These are phyloP conservation scores for Bombus difficillimus DNA, from an alignment of 1,140 invertebrate genomes.

Conservation along the genomic window DNA sequence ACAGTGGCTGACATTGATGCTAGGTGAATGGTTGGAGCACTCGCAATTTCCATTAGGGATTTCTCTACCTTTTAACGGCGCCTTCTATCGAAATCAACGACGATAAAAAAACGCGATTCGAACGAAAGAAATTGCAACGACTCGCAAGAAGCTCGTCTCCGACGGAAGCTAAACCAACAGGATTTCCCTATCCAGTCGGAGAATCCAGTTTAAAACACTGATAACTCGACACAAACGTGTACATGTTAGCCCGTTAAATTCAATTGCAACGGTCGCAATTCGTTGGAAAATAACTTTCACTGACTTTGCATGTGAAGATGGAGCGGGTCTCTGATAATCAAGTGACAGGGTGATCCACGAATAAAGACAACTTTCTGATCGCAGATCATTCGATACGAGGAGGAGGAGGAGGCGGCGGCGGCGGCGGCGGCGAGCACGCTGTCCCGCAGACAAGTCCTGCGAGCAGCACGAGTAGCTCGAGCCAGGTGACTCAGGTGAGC, in stretches of 20 bases:
- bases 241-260: not conserved
- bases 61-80: not conserved
- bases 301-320: not conserved
- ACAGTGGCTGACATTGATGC: slow-evolving; percentile 10
- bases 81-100: not conserved
- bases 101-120: too few relatives aligned
- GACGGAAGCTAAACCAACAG: slow-evolving; percentile 66
- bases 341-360: too few relatives aligned
- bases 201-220: slow-evolving; percentile 30
- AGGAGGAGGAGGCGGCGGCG: slow-evolving; percentile 56
- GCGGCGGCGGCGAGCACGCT: slow-evolving; percentile 74
- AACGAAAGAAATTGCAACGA: not conserved
- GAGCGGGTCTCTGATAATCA: not conserved
- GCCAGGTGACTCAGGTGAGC: slow-evolving; percentile 71
- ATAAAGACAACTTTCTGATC: slow-evolving; percentile 32
- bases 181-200: slow-evolving; percentile 59
- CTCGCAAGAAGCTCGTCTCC: not conserved
- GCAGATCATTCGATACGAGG: slow-evolving; percentile 72
- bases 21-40: not conserved
- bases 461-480: slow-evolving; percentile 78
- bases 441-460: slow-evolving; percentile 79
- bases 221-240: slow-evolving; percentile 38
- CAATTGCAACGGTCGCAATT: not conserved
- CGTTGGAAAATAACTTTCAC: not conserved
- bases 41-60: not conserved